Conservation (phyloP, 2,797 vertebrate species). For the Brotogeris chrysoptera region DNA sequence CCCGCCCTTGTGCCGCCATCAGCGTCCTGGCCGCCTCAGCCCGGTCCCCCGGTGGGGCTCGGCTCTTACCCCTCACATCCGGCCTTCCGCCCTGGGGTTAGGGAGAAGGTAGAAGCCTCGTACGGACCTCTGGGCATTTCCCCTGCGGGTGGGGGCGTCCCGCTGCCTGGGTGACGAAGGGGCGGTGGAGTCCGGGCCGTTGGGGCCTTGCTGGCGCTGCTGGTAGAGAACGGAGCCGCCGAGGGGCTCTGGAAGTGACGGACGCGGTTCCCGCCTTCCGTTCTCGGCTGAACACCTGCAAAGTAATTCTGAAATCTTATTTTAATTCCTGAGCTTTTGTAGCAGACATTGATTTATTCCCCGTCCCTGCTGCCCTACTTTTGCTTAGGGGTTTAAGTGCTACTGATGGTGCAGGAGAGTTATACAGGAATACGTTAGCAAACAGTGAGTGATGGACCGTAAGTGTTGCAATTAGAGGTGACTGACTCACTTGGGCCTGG, state of each 20-base stretch:
- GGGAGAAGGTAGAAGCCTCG: neutral
- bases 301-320: neutral
- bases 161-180: neutral
- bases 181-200: neutral
- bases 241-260: neutral
- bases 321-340: neutral
- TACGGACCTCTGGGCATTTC: neutral
- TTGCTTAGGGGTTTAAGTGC: neutral
- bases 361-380: neutral
- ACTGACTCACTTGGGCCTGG: neutral
- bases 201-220: neutral
- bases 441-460: rapidly evolving
- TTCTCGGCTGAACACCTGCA: neutral
- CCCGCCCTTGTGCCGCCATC: neutral
- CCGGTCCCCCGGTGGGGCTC: neutral
- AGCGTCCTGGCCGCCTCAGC: too few species aligned
- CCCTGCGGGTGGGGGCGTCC: neutral
- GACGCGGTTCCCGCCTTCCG: neutral
- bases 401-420: neutral
- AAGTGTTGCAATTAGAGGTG: neutral
- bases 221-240: neutral
- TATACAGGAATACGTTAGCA: rapidly evolving
- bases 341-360: neutral
- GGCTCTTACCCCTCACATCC: neutral
- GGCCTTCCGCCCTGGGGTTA: neutral